Evolutionary conservation across 2,888 invertebrate genomes (phyloP).

Genomic region (Caenorhabditis sinica): DNA sequence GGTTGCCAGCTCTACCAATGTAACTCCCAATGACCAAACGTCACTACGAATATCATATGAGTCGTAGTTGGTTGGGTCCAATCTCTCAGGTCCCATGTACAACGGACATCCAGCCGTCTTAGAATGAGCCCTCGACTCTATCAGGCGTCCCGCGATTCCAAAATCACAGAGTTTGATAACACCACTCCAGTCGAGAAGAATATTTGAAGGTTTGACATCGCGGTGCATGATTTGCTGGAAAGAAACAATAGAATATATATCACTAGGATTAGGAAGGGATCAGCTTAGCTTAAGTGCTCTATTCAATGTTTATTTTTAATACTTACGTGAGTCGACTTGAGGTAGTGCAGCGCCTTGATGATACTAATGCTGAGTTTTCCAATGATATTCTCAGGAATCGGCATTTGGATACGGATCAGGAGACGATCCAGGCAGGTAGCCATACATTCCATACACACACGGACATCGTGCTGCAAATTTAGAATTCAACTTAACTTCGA

Average conservation of each 20-base stretch:
- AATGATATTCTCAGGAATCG: slow-evolving; percentile 96
- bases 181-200: slow-evolving; percentile 94
- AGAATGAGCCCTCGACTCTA: slow-evolving; percentile 89
- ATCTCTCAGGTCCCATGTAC: slow-evolving; percentile 91
- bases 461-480: slow-evolving; percentile 89
- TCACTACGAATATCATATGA: slow-evolving; percentile 98
- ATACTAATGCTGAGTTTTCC: slow-evolving; percentile 99
- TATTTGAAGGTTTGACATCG: slow-evolving; percentile 91
- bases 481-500: not conserved
- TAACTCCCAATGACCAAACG: slow-evolving; percentile 96
- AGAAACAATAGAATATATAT: slow-evolving; percentile 45
- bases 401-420: slow-evolving; percentile 88
- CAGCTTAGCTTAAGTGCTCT: not conserved
- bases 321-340: slow-evolving; percentile 91
- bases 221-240: slow-evolving; percentile 81
- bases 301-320: not conserved
- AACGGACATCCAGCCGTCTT: slow-evolving; percentile 95
- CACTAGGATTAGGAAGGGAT: slow-evolving; percentile 18
- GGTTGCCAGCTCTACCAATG: slow-evolving; percentile 92
- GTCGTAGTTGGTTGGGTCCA: slow-evolving; percentile 61
- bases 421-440: slow-evolving; percentile 98
- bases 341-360: slow-evolving; percentile 95
- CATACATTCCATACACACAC: slow-evolving; percentile 99
- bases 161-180: slow-evolving; percentile 99
- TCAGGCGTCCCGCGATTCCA: slow-evolving; percentile 92